Conservation (phyloP, 1,140 invertebrate species). For the Nixonia krombeini region DNA sequence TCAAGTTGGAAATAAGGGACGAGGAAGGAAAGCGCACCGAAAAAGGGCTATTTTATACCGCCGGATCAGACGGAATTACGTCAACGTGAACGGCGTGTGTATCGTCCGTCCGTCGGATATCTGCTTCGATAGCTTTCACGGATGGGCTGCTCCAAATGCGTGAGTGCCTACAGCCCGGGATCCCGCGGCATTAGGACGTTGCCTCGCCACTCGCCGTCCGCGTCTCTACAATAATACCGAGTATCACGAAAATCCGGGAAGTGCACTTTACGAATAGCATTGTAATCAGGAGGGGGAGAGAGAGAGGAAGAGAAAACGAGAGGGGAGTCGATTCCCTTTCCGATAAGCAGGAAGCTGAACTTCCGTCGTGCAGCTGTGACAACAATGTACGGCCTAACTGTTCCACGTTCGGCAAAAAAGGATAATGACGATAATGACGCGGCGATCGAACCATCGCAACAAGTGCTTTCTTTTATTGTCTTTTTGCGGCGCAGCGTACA, state of each 20-base stretch:
- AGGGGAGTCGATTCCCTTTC: constrained; percentile 41
- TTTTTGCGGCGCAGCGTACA: too few species aligned
- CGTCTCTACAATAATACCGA: constrained; percentile 38
- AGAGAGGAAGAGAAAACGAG: too few species aligned
- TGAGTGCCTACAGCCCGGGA: constrained; percentile 12
- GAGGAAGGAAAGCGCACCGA: too few species aligned
- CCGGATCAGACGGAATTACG: constrained; percentile 5
- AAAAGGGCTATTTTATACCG: neutral
- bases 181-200: constrained; percentile 9
- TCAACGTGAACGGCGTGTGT: constrained; percentile 8
- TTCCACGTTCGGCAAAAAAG: constrained; percentile 3
- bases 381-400: neutral
- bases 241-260: constrained; percentile 51
- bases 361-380: constrained; percentile 26
- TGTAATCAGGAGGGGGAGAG: constrained; percentile 27
- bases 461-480: too few species aligned
- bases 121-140: constrained; percentile 64
- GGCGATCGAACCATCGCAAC: constrained; percentile 24
- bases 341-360: constrained; percentile 48
- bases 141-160: constrained; percentile 41
- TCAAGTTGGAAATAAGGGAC: too few species aligned
- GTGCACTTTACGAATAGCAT: constrained; percentile 40
- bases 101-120: constrained; percentile 53
- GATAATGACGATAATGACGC: constrained; percentile 19
- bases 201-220: neutral